Evolutionary conservation across 2,113 vertebrate genomes (phyloP).

Genomic region (Myrmecobius fasciatus): DNA sequence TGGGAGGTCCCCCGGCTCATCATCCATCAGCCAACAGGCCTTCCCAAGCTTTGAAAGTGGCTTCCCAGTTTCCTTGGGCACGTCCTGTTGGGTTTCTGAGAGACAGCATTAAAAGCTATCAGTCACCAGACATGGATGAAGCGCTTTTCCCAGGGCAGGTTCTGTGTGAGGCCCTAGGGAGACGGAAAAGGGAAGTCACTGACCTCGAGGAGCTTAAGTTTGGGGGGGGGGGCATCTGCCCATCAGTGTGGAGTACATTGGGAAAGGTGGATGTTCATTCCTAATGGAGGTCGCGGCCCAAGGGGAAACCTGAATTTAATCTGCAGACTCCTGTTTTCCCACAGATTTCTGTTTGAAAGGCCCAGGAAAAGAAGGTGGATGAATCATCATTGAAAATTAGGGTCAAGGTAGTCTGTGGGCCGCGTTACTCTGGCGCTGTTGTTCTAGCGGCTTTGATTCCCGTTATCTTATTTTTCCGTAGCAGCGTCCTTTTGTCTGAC

Average conservation of each 20-base stretch:
- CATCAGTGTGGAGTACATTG: neutral
- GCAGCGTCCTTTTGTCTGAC: too few relatives aligned
- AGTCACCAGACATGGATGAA: neutral
- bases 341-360: neutral
- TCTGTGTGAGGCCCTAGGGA: neutral
- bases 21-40: neutral
- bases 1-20: neutral
- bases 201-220: neutral
- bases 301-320: neutral
- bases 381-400: too few relatives aligned
- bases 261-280: neutral
- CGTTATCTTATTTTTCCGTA: too few relatives aligned
- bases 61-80: neutral
- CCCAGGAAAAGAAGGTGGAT: neutral
- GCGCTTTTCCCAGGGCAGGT: neutral
- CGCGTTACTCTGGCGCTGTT: too few relatives aligned
- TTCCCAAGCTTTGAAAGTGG: neutral
- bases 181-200: neutral
- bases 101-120: neutral
- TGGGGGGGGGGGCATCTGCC: too few relatives aligned
- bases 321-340: neutral
- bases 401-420: too few relatives aligned
- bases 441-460: too few relatives aligned
- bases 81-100: neutral
- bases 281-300: too few relatives aligned